Evolutionary conservation across 2,797 vertebrate species (phyloP).

Genomic region (Chaetophractus vellerosus): DNA sequence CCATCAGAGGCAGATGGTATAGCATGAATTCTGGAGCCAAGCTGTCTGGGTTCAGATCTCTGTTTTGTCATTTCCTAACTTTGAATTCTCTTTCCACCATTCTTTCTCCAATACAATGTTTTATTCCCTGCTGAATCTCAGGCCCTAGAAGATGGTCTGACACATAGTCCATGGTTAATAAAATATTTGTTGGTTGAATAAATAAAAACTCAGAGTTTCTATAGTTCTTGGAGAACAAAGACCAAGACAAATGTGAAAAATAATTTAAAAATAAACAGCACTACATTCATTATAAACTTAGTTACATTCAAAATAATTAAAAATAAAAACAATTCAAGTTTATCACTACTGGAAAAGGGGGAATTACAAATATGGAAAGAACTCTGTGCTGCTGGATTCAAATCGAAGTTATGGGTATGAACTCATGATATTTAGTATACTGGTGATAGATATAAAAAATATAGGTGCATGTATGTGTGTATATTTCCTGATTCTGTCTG

Average conservation of each 20-base stretch:
- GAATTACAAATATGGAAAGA: neutral
- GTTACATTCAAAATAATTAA: conserved; percentile 42
- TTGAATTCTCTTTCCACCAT: neutral
- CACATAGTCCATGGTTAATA: neutral
- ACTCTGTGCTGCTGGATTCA: neutral
- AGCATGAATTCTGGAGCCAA: conserved; percentile 49
- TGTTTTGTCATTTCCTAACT: conserved; percentile 3
- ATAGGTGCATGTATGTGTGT: neutral
- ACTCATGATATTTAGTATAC: neutral
- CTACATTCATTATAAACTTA: neutral
- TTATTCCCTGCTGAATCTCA: neutral
- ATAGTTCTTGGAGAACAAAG: conserved; percentile 58
- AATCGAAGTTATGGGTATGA: neutral
- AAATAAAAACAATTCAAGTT: neutral
- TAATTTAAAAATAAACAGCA: neutral
- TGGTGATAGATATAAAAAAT: neutral
- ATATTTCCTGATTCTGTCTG: neutral
- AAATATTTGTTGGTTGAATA: conserved; percentile 36
- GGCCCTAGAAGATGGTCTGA: neutral
- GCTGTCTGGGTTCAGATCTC: conserved; percentile 59
- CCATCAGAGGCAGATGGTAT: conserved; percentile 57
- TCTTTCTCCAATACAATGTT: neutral
- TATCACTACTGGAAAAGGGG: neutral
- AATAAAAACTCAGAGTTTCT: conserved; percentile 36
- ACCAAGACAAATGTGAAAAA: neutral